Percentiles rank a stretch among this genome's conserved stretches.
phyloP scores from a whole-genome alignment of 1,140 invertebrate species.

The Tachypleus tridentatus region DNA sequence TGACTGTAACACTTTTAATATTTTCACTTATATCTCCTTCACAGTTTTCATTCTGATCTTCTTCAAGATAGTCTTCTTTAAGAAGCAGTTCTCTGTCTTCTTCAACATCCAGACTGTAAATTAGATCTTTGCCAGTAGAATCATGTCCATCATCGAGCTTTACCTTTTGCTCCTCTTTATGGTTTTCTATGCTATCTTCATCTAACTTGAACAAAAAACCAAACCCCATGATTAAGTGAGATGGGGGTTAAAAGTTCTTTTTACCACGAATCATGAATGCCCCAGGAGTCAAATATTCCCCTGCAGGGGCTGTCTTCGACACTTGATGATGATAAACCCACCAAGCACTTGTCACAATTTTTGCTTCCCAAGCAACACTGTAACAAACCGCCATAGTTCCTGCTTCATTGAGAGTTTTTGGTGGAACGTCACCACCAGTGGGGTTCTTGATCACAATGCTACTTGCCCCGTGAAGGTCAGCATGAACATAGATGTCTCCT shows the following conservation, averaged over 20 bases:
- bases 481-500: conserved; percentile 69
- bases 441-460: conserved; percentile 91
- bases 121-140: conserved; percentile 4
- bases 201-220: conserved; percentile 81
- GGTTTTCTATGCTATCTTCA: conserved; percentile 37
- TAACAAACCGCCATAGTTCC: conserved; percentile 94
- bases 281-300: conserved; percentile 88
- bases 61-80: conserved; percentile 24
- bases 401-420: conserved; percentile 91
- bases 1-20: not conserved
- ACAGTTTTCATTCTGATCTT: not conserved
- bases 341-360: conserved; percentile 87
- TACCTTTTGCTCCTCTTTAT: conserved; percentile 35
- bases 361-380: conserved; percentile 93
- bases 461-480: conserved; percentile 90
- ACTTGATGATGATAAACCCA: conserved; percentile 84
- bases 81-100: conserved; percentile 8
- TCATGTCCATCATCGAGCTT: conserved; percentile 16
- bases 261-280: conserved; percentile 98
- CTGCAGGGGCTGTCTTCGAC: conserved; percentile 94
- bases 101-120: conserved; percentile 1
- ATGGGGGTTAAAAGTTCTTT: conserved; percentile 90
- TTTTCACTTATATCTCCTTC: not conserved
- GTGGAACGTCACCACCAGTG: conserved; percentile 53
- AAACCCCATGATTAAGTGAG: conserved; percentile 83